phyloP scores from a whole-genome alignment of 2,888 invertebrate species.

The Smittia sp. region DNA sequence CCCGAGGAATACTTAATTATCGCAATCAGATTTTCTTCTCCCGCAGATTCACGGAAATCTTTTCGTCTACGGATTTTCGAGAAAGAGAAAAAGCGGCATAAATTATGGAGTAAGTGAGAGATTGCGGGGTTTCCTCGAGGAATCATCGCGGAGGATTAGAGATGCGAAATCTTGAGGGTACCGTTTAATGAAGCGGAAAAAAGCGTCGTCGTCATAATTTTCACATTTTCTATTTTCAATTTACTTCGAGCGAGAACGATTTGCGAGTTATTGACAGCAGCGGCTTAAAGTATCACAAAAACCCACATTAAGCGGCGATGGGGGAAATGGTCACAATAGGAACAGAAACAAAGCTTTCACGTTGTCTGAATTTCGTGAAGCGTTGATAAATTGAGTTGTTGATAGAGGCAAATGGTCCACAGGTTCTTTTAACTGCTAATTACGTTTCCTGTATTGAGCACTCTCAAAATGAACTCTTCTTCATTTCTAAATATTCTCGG shows the following conservation, averaged over 20 bases:
- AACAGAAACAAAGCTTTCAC: too few species aligned
- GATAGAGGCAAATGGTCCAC: too few species aligned
- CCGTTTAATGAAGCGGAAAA: constrained; percentile 11
- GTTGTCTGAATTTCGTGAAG: too few species aligned
- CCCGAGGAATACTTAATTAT: neutral
- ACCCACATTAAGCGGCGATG: too few species aligned
- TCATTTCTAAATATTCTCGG: too few species aligned
- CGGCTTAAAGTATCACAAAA: neutral
- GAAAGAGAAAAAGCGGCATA: neutral
- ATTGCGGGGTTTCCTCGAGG: neutral
- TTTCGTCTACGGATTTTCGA: neutral
- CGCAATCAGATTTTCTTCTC: neutral
- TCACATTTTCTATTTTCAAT: neutral
- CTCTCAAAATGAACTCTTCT: too few species aligned
- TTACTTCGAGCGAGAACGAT: neutral
- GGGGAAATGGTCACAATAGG: too few species aligned
- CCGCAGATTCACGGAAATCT: neutral
- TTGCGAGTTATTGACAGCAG: constrained; percentile 2
- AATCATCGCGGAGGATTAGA: too few species aligned
- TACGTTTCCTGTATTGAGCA: too few species aligned
- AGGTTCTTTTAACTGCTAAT: too few species aligned
- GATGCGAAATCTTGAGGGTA: neutral
- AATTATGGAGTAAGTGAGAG: neutral
- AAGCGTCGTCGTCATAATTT: neutral
- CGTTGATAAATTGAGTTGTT: too few species aligned